A percentile compares a stretch with the other conserved stretches of the same genome.
Evolutionary conservation across 1,140 invertebrate species (phyloP).

Genomic region (Drosophila pseudoananassae): DNA sequence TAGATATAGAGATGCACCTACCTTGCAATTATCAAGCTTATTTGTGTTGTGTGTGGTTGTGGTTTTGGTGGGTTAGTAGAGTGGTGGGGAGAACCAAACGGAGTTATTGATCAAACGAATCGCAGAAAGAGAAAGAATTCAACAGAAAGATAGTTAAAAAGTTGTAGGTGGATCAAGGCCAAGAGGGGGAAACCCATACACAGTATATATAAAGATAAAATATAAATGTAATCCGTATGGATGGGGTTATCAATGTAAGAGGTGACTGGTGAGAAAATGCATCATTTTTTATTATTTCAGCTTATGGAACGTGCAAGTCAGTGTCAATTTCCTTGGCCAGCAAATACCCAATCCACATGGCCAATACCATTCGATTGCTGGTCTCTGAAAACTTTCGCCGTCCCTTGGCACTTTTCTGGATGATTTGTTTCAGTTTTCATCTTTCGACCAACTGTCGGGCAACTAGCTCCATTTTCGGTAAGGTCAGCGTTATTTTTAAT

Average conservation of each 20-base stretch:
- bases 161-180: slow-evolving; percentile 26
- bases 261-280: neutral
- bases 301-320: neutral
- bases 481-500: slow-evolving; percentile 51
- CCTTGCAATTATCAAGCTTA: slow-evolving; percentile 76
- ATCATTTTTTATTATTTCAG: neutral
- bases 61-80: slow-evolving; percentile 41
- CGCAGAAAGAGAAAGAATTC: slow-evolving; percentile 48
- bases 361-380: slow-evolving; percentile 27
- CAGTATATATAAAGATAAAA: neutral
- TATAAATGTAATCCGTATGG: neutral
- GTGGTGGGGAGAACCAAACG: slow-evolving; percentile 26
- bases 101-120: slow-evolving; percentile 48
- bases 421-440: slow-evolving; percentile 16
- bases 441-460: slow-evolving; percentile 25
- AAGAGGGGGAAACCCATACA: neutral
- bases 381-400: slow-evolving; percentile 17
- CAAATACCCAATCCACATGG: neutral
- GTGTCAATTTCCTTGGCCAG: neutral
- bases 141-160: slow-evolving; percentile 61
- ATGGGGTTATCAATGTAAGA: neutral
- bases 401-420: slow-evolving; percentile 4
- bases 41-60: slow-evolving; percentile 48
- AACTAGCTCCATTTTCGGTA: slow-evolving; percentile 20
- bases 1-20: slow-evolving; percentile 33